These are phyloP conservation scores for Hypocryptadius cinnamomeus DNA, from an alignment of 2,113 vertebrate genomes.

Conservation along the genomic window DNA sequence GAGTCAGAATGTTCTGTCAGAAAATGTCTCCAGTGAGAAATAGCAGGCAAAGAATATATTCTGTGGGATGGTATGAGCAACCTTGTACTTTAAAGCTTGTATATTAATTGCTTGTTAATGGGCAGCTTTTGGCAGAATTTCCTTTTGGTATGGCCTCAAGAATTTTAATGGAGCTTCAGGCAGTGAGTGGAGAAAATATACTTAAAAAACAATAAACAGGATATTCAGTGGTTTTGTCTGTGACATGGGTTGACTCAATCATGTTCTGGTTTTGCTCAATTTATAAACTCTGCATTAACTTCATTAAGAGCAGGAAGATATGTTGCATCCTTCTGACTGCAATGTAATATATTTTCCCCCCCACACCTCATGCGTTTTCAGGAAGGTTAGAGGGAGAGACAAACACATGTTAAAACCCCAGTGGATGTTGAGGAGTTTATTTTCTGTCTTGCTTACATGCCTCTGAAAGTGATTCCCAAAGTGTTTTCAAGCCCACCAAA, in stretches of 20 bases:
- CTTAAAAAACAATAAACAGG: not conserved
- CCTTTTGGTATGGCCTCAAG: not conserved
- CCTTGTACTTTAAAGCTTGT: conserved; percentile 8
- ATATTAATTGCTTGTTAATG: conserved; percentile 48
- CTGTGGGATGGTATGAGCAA: conserved; percentile 35
- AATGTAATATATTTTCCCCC: not conserved
- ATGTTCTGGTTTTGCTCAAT: not conserved
- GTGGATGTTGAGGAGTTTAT: not conserved
- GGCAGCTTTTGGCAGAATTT: conserved; percentile 25
- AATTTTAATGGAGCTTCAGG: conserved; percentile 15
- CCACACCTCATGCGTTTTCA: not conserved
- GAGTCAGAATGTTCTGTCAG: conserved; percentile 15
- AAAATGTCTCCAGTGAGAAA: conserved; percentile 17
- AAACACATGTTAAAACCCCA: not conserved
- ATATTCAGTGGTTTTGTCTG: not conserved
- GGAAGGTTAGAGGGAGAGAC: not conserved
- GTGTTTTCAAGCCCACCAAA: not conserved
- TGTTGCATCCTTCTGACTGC: not conserved
- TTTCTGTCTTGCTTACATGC: not conserved
- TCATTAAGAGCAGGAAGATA: not conserved
- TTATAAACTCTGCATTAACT: not conserved
- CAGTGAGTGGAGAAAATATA: not conserved
- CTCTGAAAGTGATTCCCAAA: not conserved
- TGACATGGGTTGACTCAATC: not conserved
- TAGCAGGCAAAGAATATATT: conserved; percentile 17